Conservation (phyloP, 2,113 vertebrate species). For the Sebastes schlegelii region DNA sequence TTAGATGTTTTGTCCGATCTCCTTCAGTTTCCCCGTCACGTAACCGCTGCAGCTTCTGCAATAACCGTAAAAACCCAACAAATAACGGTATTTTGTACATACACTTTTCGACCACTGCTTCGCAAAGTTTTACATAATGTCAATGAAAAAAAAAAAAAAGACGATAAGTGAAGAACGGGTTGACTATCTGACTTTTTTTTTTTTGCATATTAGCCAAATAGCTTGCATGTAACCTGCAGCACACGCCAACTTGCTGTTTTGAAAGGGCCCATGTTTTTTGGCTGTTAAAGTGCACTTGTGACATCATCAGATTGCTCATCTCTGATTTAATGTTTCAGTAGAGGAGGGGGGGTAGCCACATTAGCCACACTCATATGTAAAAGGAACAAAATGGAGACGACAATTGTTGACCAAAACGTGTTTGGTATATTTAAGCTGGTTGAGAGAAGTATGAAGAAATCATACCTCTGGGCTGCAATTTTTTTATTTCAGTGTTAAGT, state of each 20-base stretch:
- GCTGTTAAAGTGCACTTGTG: slow-evolving; percentile 74
- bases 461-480: not conserved
- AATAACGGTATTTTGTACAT: slow-evolving; percentile 74
- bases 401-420: not conserved
- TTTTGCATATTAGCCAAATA: slow-evolving; percentile 71
- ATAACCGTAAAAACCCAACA: slow-evolving; percentile 43
- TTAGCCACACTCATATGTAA: not conserved
- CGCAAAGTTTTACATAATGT: slow-evolving; percentile 51
- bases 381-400: slow-evolving; percentile 4
- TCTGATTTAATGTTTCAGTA: slow-evolving; percentile 29
- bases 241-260: slow-evolving; percentile 43
- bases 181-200: slow-evolving; percentile 42
- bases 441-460: not conserved
- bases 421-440: not conserved
- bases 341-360: not conserved
- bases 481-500: slow-evolving; percentile 9
- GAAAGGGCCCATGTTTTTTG: slow-evolving; percentile 44
- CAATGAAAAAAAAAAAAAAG: slow-evolving; percentile 18
- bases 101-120: slow-evolving; percentile 67
- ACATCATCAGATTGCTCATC: slow-evolving; percentile 60
- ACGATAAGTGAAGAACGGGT: slow-evolving; percentile 47
- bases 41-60: slow-evolving; percentile 62
- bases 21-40: not conserved
- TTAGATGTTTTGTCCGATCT: slow-evolving; percentile 36
- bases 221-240: slow-evolving; percentile 77